Evolutionary conservation across 2,797 vertebrate genomes (phyloP), one percentile per base, ranked within the genome.

Genomic region (Microctenopoma stevenorrisi): DNA sequence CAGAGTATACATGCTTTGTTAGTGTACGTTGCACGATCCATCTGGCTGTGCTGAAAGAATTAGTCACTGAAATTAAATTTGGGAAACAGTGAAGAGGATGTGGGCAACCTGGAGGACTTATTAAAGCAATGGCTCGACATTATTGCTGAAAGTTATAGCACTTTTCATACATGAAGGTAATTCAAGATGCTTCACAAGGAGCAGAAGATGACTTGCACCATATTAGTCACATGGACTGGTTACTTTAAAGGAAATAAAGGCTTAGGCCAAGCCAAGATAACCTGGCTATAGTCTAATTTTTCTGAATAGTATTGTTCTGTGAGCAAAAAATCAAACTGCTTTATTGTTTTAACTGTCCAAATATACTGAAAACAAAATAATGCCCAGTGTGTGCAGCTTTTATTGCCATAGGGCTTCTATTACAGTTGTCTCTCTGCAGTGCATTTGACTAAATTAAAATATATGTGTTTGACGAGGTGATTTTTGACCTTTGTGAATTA

Each of bases 1-100:
- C 82, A 85, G 80, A 85, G 75, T 86, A 82, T 81, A 78, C 80
- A 74, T 83, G 79, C 79, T 87, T 88, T 86, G 82, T 88, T 68
- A 72, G 83, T 68, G 82, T 83, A 82, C 83, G 79, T 88, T 85
- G 69, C 75, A 60, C 74, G 70, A 79, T 85, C 87, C 85, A 88
- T 89, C 88, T 90, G 87, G 80, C 80, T 38, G 67, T 52, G 56
- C 72, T 65, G 64, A 66, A 67, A 77, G 76, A 84, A 79, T 87
- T 74, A 66, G 64, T 62, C 73, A 50, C 72, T 79, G 66, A 72
- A 52, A 65, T 63, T 72, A 79, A 52, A 82, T 70, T 55, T 61
- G 52, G 18, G 54, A 52, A 79, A 77, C 50, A 57, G 63, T 38
- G 26, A 11, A 58, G 42, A 67, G 46, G 48, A 70, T 52, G 57